Evolutionary conservation across 2,888 invertebrate genomes (phyloP).

Genomic region (Latrodectus hesperus): DNA sequence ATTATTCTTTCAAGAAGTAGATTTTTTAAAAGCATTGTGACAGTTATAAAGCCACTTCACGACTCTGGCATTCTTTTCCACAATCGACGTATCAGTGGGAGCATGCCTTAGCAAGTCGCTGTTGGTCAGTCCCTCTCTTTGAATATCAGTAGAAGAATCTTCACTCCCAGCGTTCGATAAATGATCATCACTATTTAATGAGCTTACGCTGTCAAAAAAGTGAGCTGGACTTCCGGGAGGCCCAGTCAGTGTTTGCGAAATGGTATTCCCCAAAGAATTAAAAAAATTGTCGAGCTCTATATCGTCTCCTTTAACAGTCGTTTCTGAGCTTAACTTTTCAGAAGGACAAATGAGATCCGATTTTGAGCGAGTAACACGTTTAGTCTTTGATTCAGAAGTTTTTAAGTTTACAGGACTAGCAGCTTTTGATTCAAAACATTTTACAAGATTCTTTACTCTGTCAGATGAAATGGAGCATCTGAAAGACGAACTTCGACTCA

Average conservation of each 20-base stretch:
- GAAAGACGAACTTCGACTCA: constrained; percentile 71
- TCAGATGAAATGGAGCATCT: constrained; percentile 63
- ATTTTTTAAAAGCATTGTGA: constrained; percentile 77
- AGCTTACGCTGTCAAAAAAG: constrained; percentile 92
- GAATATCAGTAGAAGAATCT: constrained; percentile 43
- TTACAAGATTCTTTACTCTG: constrained; percentile 52
- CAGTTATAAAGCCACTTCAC: constrained; percentile 98
- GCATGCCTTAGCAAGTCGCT: constrained; percentile 44
- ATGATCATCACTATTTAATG: constrained; percentile 82
- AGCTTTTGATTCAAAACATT: constrained; percentile 42
- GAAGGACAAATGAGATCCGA: constrained; percentile 87
- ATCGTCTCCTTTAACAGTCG: constrained; percentile 38
- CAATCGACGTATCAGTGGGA: constrained; percentile 81
- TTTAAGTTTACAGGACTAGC: constrained; percentile 16
- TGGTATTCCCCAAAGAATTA: constrained; percentile 86
- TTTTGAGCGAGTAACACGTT: constrained; percentile 87
- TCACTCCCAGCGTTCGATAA: constrained; percentile 55
- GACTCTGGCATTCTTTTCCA: constrained; percentile 94
- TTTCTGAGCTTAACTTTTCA: constrained; percentile 69
- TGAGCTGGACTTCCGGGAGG: constrained; percentile 72
- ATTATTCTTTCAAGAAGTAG: constrained; percentile 8
- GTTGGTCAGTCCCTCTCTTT: constrained; percentile 43
- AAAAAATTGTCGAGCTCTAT: constrained; percentile 90
- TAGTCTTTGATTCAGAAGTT: constrained; percentile 73
- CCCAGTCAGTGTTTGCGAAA: constrained; percentile 73